Evolutionary conservation across 2,888 invertebrate genomes (phyloP), one percentile per base, ranked within the genome.

Genomic region (Helobdella robusta): DNA sequence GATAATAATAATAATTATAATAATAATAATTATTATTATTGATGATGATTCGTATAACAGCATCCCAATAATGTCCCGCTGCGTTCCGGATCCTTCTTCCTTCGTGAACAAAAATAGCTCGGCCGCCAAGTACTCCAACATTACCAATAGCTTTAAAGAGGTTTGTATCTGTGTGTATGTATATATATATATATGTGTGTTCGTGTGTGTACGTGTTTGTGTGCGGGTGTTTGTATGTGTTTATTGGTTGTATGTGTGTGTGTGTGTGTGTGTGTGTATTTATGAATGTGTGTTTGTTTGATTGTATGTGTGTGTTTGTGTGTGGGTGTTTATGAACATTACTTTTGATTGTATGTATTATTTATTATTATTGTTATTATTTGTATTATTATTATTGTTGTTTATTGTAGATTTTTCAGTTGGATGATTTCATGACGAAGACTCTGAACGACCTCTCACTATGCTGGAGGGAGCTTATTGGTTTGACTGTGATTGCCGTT

Each of bases 391-490:
- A n/a, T n/a, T n/a, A n/a, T n/a, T n/a, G n/a, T n/a, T n/a, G n/a
- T n/a, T n/a, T n/a, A n/a, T n/a, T n/a, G n/a, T 86, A 85, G 4
- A 82, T 89, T 73, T 83, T 93, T 54, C 91, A 93, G 76, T 87
- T 87, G 73, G 89, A 91, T 87, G 90, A 91, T 77, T 85, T 87
- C 36, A 84, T 91, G 72, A 89, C 91, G 79, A 89, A 91, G 81
- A 86, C 91, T 77, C 81, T 92, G 40, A 86, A 87, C 60, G 93
- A 94, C 81, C 82, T 94, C 6, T 91, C 90, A 76, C 86, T 86
- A 68, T 88, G 89, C 46, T 91, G 91, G 91, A 86, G 85, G 74
- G 86, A 89, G 78, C 88, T 94, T 80, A 83, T 89, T 60, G 85
- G 85, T 40, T 84, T 92, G 74, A 86, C 88, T 64, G 85, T 87